Conservation (phyloP, 2,888 invertebrate genomes). For the Napeogenes sylphis region DNA sequence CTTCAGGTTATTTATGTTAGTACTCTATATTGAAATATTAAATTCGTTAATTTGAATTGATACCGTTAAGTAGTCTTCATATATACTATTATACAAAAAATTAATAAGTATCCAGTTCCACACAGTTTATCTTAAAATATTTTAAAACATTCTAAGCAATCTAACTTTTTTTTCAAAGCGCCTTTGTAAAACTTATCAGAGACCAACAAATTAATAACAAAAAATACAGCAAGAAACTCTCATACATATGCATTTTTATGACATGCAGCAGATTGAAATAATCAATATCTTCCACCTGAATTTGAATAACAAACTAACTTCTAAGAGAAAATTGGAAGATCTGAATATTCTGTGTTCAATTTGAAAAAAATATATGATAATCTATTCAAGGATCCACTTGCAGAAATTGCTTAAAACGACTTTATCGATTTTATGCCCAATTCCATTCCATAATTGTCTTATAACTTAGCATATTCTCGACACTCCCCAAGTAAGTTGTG, state of each 20-base stretch:
- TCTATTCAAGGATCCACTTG: slow-evolving; percentile 65
- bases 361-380: slow-evolving; percentile 62
- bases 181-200: too few species aligned
- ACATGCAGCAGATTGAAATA: slow-evolving; percentile 50
- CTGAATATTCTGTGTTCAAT: slow-evolving; percentile 67
- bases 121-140: too few species aligned
- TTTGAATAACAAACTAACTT: slow-evolving; percentile 64
- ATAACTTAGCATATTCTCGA: too few species aligned
- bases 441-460: too few species aligned
- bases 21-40: too few species aligned
- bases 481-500: too few species aligned
- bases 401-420: slow-evolving; percentile 43
- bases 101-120: too few species aligned
- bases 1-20: too few species aligned
- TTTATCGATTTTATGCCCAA: too few species aligned
- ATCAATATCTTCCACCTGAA: slow-evolving; percentile 65
- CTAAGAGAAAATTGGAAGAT: slow-evolving; percentile 64
- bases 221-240: slow-evolving; percentile 38
- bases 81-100: too few species aligned
- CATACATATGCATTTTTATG: slow-evolving; percentile 49
- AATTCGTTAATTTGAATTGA: too few species aligned
- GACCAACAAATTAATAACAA: slow-evolving; percentile 36
- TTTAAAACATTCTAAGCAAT: slow-evolving; percentile 24
- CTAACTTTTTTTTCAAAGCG: slow-evolving; percentile 9
- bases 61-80: too few species aligned